Percentiles rank a stretch among this genome's conserved stretches.
These are phyloP conservation scores for Argopecten irradians DNA, from an alignment of 1,140 invertebrate species.

Conservation along the genomic window DNA sequence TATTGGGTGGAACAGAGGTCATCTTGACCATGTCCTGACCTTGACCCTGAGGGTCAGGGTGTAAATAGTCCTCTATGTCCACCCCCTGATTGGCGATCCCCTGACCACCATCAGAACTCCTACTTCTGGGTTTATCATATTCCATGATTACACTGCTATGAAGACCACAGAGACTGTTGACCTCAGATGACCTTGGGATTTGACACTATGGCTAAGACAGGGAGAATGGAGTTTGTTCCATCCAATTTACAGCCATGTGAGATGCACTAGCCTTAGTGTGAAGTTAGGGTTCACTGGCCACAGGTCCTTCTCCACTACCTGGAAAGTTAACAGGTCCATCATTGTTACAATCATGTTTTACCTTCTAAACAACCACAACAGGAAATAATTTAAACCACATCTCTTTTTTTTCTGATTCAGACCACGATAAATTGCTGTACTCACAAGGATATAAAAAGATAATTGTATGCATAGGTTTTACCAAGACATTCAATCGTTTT, in stretches of 20 bases:
- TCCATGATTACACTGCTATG: background rate
- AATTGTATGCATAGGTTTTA: background rate
- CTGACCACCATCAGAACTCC: background rate
- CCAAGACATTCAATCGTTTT: background rate
- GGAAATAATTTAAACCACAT: background rate
- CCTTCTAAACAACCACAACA: slow-evolving; percentile 7
- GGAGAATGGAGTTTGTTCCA: background rate
- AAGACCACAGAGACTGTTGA: background rate
- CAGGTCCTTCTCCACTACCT: background rate
- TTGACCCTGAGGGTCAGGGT: no score
- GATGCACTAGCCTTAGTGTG: background rate
- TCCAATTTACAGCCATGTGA: background rate
- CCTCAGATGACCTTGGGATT: background rate
- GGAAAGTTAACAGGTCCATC: background rate
- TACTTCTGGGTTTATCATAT: background rate
- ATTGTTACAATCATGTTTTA: background rate
- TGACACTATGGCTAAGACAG: background rate
- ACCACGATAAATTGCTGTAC: background rate
- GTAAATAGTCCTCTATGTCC: slow-evolving; percentile 15
- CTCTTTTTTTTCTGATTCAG: background rate
- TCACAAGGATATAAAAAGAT: background rate
- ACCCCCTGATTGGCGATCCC: background rate
- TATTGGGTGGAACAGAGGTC: background rate
- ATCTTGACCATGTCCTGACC: background rate
- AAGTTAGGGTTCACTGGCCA: background rate